Evolutionary conservation across 2,797 vertebrate species (phyloP), one percentile per base, ranked within the genome.

Genomic region (Sebastolobus altivelis): DNA sequence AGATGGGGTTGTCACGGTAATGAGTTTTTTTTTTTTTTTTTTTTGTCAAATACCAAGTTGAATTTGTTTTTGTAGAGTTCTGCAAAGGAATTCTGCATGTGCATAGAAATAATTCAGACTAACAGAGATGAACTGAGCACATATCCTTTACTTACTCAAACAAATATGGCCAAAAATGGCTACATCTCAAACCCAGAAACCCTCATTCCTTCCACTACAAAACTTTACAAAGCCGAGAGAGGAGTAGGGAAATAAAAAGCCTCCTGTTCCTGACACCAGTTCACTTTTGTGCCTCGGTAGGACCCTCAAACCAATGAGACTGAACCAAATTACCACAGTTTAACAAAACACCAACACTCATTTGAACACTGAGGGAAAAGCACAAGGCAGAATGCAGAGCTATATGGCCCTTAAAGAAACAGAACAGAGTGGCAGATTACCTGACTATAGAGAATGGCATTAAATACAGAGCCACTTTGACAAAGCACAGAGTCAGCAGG

Each of bases 401-500:
- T 65, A 25, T 61, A 65, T 14, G 14, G 40, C 79, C 67, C 37
- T 80, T 13, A 72, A 80, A 76, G 49, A 74, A 75, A 84, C 63
- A 84, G 65, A 86, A 55, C 40, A 75, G 65, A 75, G 75, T 86
- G 67, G 73, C 79, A 88, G 85, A 90, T 85, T 90, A 87, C 85
- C 80, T 85, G 74, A 85, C 79, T 75, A 68, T 68, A 82, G 77
- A 92, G 85, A 91, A 80, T 84, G 75, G 60, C 77, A 72, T 89
- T 89, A 92, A 87, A 88, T 81, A 80, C 72, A 81, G 67, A 87
- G 80, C 69, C 79, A 82, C 80, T 83, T 68, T 75, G 77, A 90
- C 67, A 88, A 91, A 91, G 87, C 68, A 72, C 80, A 82, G 66
- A 83, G 81, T 93, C 80, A 87, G 86, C 84, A 86, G 70, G 35